Evolutionary conservation across 2,113 vertebrate species (phyloP).

Genomic region (Illadopsis cleaveri): DNA sequence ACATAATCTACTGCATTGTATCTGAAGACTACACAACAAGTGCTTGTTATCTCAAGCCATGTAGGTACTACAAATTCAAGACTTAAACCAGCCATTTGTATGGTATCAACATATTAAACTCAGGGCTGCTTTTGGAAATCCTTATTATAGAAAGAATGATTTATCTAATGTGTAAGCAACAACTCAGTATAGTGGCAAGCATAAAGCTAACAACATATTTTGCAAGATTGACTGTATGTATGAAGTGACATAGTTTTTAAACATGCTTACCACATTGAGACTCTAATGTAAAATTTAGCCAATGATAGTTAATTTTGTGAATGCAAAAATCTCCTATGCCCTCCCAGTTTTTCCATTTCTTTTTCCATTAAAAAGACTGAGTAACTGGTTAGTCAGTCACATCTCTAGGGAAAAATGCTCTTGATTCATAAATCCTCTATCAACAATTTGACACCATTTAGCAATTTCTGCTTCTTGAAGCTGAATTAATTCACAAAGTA

Average conservation of each 20-base stretch:
- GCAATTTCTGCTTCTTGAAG: slow-evolving; percentile 30
- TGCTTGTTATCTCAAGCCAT: neutral
- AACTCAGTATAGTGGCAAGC: neutral
- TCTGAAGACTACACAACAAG: neutral
- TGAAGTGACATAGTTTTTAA: neutral
- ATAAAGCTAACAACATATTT: neutral
- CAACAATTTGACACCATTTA: slow-evolving; percentile 30
- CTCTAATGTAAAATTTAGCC: neutral
- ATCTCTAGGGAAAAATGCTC: neutral
- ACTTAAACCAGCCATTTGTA: neutral
- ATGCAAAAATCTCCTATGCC: neutral
- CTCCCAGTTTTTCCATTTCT: neutral
- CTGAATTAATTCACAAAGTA: slow-evolving; percentile 31
- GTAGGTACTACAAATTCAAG: neutral
- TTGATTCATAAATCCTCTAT: neutral
- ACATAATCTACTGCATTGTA: neutral
- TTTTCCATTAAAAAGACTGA: neutral
- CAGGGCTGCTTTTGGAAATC: neutral
- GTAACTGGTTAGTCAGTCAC: neutral
- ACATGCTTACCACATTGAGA: neutral
- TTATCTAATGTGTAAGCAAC: neutral
- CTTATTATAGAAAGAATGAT: neutral
- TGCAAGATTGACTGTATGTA: neutral
- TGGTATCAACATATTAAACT: neutral
- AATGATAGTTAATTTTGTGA: neutral